phyloP scores from a whole-genome alignment of 2,888 invertebrate species.

The Acanthosepion lycidas region DNA sequence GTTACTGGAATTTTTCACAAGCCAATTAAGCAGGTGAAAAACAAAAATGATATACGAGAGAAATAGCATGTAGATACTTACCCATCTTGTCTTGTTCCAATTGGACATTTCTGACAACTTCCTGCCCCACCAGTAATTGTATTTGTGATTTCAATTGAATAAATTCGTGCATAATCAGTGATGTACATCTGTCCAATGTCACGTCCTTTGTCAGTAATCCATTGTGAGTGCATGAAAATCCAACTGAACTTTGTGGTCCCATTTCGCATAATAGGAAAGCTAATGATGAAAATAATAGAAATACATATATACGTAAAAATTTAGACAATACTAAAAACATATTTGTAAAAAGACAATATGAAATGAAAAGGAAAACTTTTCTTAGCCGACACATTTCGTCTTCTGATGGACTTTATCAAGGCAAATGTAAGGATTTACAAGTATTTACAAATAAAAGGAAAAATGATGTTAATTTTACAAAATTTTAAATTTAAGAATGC shows the following conservation, averaged over 20 bases:
- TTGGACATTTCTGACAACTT: slow-evolving; percentile 76
- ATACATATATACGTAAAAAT: neutral
- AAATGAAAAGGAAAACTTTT: too few relatives aligned
- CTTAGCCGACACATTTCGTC: too few relatives aligned
- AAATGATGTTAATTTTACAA: too few relatives aligned
- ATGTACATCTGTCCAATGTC: slow-evolving; percentile 50
- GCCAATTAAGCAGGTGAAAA: neutral
- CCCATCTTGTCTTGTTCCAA: slow-evolving; percentile 72
- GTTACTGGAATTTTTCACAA: neutral
- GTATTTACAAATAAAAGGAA: too few relatives aligned
- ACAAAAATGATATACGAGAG: too few relatives aligned
- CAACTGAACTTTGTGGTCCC: slow-evolving; percentile 76
- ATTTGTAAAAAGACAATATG: too few relatives aligned
- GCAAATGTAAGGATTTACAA: too few relatives aligned
- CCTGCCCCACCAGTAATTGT: slow-evolving; percentile 78
- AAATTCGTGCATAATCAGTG: slow-evolving; percentile 77
- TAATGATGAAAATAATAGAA: slow-evolving; percentile 51
- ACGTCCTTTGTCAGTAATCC: slow-evolving; percentile 57
- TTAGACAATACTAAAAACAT: too few relatives aligned
- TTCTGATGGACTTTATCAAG: too few relatives aligned
- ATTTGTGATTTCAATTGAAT: slow-evolving; percentile 78
- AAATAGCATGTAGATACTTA: slow-evolving; percentile 50
- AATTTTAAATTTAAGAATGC: too few relatives aligned
- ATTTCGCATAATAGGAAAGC: slow-evolving; percentile 73
- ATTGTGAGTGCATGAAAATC: slow-evolving; percentile 75